Evolutionary conservation across 1,140 invertebrate genomes (phyloP), one percentile per base, ranked within the genome.

Genomic region (Trachymyrmex septentrionalis): DNA sequence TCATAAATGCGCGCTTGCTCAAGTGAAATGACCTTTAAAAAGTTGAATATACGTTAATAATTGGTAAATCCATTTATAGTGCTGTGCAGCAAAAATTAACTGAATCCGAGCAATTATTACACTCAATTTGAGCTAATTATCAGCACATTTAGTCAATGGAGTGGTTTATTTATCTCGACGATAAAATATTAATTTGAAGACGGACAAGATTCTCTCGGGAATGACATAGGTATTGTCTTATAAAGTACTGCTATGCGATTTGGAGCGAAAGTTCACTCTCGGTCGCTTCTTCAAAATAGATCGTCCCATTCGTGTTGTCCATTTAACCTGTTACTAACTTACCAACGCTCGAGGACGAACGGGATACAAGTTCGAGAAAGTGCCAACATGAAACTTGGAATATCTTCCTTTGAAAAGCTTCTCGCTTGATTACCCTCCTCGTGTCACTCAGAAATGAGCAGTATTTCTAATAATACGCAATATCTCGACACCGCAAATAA

Each of bases 241-340:
- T 64, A 66, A 66, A 66, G 44, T 57, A 72, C 21, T 48, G 72
- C 50, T 78, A 19, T 24, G 16, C 64, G 82, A 85, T 77, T 38
- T 34, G 61, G 61, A 75, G 75, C 34, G 38, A 19, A 24, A 86
- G 61, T 59, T 86, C 50, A 38, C 27, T 38, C 14, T 78, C 27
- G 44, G 76, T 48, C 63, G 63, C 44, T 69, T 69, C 71, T 61
- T 66, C 76, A 67, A 59, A 86, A 86, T 86, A 57, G 76, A 86
- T 86, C 19, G 85, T 57, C n/a, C 73, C 30, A 85, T 77, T 64
- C 64, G 81, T 59, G 21, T 59, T 78, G 84, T 67, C 85, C 53
- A 67, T 61, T 80, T 78, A 78, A 66, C 76, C 59, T 34, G 61
- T 53, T 86, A 86, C 48, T 44, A 80, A 86, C 50, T 86, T 78